Conservation (phyloP, 2,797 vertebrate species). For the Gorsachius magnificus region DNA sequence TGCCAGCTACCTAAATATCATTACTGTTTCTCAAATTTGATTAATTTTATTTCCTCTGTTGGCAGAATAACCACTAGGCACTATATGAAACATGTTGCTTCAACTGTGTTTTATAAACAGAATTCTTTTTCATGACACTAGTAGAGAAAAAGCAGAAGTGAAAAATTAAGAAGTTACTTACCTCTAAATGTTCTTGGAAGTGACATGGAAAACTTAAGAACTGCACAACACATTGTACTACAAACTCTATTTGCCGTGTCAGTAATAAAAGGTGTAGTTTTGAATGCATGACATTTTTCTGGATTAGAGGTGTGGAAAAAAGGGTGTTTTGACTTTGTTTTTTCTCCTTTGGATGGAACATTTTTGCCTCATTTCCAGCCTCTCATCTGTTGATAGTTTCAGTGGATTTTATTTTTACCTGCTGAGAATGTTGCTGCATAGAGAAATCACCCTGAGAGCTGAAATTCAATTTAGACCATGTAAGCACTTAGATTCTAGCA, state of each 20-base stretch:
- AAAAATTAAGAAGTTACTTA: neutral
- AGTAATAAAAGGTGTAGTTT: neutral
- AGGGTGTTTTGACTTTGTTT: neutral
- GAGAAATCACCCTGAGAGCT: slow-evolving; percentile 3
- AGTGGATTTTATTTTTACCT: neutral
- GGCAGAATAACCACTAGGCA: neutral
- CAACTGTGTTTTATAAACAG: slow-evolving; percentile 3
- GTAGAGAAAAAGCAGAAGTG: neutral
- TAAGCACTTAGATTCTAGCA: slow-evolving; percentile 11
- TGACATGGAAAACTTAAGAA: neutral
- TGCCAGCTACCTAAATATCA: slow-evolving; percentile 37
- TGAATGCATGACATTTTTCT: neutral
- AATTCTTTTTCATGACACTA: neutral
- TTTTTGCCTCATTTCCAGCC: neutral
- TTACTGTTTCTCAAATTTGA: slow-evolving; percentile 22
- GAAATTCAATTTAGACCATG: slow-evolving; percentile 33
- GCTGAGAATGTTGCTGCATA: neutral
- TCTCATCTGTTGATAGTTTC: neutral
- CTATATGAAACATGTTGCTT: slow-evolving; percentile 26
- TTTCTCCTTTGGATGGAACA: neutral
- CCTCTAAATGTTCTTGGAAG: neutral
- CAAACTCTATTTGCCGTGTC: neutral
- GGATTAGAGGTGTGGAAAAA: neutral
- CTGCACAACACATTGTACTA: neutral
- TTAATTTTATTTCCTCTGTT: slow-evolving; percentile 64